A percentile compares a stretch with the other conserved stretches of the same genome.
These are phyloP conservation scores for Psittacus erithacus DNA, from an alignment of 2,113 vertebrate genomes.

Conservation along the genomic window DNA sequence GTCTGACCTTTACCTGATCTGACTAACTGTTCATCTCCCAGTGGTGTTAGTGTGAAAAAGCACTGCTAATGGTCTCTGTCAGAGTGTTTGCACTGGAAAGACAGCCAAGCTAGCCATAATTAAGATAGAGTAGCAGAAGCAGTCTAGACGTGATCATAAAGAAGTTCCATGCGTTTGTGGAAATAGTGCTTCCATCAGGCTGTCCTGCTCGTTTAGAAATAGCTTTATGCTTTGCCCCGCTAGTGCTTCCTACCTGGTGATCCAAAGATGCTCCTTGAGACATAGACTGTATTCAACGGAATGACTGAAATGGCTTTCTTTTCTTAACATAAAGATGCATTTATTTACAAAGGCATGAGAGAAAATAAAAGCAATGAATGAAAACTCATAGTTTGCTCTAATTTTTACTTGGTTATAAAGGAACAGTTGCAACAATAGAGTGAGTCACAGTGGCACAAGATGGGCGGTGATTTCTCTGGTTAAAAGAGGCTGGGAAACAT, in stretches of 20 bases:
- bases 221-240: neutral
- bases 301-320: neutral
- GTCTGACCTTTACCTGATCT: constrained; percentile 12
- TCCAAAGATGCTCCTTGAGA: neutral
- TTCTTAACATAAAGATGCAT: neutral
- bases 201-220: neutral
- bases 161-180: neutral
- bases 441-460: neutral
- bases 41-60: neutral
- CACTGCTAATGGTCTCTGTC: neutral
- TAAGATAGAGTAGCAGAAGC: neutral
- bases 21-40: neutral
- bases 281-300: neutral
- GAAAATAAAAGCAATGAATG: neutral
- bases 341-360: neutral
- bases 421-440: neutral
- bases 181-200: neutral
- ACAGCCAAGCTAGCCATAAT: neutral
- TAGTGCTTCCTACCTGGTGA: neutral
- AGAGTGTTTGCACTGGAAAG: neutral
- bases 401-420: neutral
- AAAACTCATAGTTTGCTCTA: neutral
- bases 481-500: neutral
- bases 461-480: neutral
- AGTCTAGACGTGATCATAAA: neutral